Percentiles rank a stretch among this genome's conserved stretches.
phyloP scores from a whole-genome alignment of 2,113 vertebrate species.

The Ivindomyrus marchei region DNA sequence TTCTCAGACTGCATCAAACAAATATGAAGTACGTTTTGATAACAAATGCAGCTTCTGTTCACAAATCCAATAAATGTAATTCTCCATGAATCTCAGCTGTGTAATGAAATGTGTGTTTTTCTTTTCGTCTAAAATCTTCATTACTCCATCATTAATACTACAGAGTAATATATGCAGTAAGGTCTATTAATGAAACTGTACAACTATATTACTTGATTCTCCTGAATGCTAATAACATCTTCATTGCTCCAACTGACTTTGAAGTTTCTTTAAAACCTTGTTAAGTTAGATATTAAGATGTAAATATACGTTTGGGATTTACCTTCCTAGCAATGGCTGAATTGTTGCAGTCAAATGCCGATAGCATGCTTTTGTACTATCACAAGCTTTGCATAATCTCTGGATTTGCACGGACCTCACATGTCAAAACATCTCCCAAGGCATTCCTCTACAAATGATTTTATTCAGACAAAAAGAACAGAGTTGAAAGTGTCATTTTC shows the following conservation, averaged over 20 bases:
- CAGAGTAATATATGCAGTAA: not conserved
- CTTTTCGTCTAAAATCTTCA: not conserved
- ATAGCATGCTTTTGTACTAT: not conserved
- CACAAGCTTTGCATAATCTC: not conserved
- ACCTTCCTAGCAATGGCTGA: not conserved
- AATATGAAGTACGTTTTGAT: not conserved
- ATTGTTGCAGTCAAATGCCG: not conserved
- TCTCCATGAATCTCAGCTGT: not conserved
- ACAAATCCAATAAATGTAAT: conserved; percentile 7
- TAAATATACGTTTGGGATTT: not conserved
- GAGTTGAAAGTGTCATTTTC: not conserved
- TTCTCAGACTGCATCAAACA: not conserved
- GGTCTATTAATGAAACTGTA: not conserved
- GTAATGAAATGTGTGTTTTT: not conserved
- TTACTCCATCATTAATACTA: not conserved
- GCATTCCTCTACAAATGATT: not conserved
- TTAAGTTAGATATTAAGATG: not conserved
- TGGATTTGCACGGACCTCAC: not conserved
- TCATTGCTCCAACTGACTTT: not conserved
- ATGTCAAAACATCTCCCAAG: not conserved
- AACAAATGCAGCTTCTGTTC: not conserved
- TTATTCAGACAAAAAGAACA: not conserved
- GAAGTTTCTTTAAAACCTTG: not conserved
- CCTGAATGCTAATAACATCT: not conserved
- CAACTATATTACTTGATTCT: not conserved